Conservation (phyloP, 2,113 vertebrate genomes). For the Periophthalmus modestus region DNA sequence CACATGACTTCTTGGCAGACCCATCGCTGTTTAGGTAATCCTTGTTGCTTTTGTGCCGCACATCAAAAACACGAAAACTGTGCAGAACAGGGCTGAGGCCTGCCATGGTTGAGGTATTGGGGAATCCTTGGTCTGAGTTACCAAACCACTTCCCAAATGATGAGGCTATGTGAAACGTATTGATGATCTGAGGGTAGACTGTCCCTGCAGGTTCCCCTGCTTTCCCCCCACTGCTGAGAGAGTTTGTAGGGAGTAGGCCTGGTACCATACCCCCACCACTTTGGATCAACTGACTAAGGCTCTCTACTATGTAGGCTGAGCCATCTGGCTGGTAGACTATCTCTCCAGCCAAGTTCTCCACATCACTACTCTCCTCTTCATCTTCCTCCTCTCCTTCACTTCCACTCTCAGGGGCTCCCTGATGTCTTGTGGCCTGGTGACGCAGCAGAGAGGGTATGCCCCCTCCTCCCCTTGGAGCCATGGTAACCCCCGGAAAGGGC, state of each 20-base stretch:
- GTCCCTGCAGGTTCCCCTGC: conserved; percentile 85
- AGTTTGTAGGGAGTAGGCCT: conserved; percentile 86
- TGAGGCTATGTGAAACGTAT: conserved; percentile 99
- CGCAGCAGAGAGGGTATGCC: conserved; percentile 78
- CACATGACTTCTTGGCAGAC: conserved; percentile 99
- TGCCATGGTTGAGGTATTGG: conserved; percentile 98
- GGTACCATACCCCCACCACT: conserved; percentile 82
- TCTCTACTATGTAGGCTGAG: conserved; percentile 98
- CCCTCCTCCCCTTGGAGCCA: conserved; percentile 75
- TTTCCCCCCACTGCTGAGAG: conserved; percentile 81
- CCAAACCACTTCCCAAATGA: conserved; percentile 99
- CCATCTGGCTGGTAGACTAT: conserved; percentile 99
- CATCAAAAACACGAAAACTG: conserved; percentile 99
- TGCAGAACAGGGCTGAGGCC: conserved; percentile 99
- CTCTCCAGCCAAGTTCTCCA: conserved; percentile 98
- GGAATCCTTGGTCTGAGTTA: conserved; percentile 94
- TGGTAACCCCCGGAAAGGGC: conserved; percentile 76
- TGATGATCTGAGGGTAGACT: conserved; percentile 98
- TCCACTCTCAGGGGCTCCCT: conserved; percentile 81
- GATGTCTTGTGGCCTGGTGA: conserved; percentile 72
- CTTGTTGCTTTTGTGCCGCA: conserved; percentile 99
- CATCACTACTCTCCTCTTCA: conserved; percentile 92
- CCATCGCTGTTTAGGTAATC: conserved; percentile 99
- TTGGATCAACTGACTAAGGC: conserved; percentile 96
- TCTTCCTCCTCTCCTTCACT: conserved; percentile 93